Conservation (phyloP, 2,113 vertebrate genomes). For the Struthio camelus region DNA sequence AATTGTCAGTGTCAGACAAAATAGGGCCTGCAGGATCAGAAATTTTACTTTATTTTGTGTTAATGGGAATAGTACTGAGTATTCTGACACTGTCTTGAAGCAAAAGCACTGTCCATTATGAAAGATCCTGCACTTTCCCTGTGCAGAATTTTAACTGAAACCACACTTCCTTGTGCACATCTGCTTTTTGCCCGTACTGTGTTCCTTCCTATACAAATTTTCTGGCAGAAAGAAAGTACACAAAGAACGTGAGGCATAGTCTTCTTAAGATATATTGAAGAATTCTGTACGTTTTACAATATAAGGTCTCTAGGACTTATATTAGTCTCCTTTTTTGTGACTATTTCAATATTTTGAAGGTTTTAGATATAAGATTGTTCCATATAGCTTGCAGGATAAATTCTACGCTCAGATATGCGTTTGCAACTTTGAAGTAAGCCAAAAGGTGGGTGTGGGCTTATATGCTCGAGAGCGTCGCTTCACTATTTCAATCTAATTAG, state of each 20-base stretch:
- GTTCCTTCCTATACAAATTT: neutral
- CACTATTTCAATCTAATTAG: neutral
- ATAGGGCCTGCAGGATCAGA: neutral
- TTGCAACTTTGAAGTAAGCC: neutral
- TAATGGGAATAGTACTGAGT: neutral
- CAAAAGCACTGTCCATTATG: neutral
- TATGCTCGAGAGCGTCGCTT: rapidly evolving
- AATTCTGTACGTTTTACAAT: neutral
- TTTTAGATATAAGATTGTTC: neutral
- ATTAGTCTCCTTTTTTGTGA: neutral
- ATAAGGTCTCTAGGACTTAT: neutral
- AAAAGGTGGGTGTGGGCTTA: neutral
- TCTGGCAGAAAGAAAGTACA: neutral
- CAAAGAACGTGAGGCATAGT: neutral
- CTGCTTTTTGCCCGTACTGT: neutral
- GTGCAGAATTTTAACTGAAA: neutral
- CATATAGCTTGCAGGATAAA: neutral
- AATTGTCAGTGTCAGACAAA: neutral
- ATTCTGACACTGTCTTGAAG: neutral
- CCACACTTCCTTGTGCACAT: neutral
- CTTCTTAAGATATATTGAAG: neutral
- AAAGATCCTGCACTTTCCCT: neutral
- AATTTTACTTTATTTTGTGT: neutral
- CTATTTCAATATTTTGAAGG: neutral
- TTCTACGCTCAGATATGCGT: neutral